A percentile compares a stretch with the other conserved stretches of the same genome.
Evolutionary conservation across 2,888 invertebrate species (phyloP).

Genomic region (Eudasyphora cyanicolor): DNA sequence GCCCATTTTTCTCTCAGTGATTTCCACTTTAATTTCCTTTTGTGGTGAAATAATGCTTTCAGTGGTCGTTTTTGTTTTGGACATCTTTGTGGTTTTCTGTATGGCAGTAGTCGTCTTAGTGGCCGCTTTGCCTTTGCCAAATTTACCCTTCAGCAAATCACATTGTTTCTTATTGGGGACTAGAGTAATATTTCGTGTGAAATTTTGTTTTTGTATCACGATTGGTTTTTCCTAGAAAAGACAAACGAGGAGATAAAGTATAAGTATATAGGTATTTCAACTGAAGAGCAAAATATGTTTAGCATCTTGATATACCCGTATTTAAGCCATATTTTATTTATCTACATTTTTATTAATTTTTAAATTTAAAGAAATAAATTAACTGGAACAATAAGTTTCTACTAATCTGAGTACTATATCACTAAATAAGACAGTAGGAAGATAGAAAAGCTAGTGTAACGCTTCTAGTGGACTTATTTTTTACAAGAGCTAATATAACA

Average conservation of each 20-base stretch:
- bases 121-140: conserved; percentile 71
- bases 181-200: conserved; percentile 71
- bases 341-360: too few species aligned
- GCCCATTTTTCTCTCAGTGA: conserved; percentile 55
- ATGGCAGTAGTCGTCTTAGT: neutral
- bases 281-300: too few species aligned
- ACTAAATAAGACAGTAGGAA: too few species aligned
- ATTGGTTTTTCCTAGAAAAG: conserved; percentile 67
- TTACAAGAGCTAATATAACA: too few species aligned
- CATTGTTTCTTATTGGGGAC: conserved; percentile 76
- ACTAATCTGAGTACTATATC: too few species aligned
- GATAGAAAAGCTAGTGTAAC: too few species aligned
- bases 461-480: too few species aligned
- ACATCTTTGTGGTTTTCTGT: conserved; percentile 66
- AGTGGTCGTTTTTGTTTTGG: neutral
- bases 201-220: conserved; percentile 67
- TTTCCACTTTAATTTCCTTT: conserved; percentile 44
- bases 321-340: too few species aligned
- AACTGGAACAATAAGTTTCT: too few species aligned
- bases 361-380: too few species aligned
- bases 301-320: too few species aligned
- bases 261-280: too few species aligned
- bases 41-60: conserved; percentile 13
- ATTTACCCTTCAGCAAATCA: conserved; percentile 74
- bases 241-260: neutral